A percentile compares a stretch with the other conserved stretches of the same genome.
phyloP scores from a whole-genome alignment of 2,113 vertebrate genomes.

The Isichthys henryi region DNA sequence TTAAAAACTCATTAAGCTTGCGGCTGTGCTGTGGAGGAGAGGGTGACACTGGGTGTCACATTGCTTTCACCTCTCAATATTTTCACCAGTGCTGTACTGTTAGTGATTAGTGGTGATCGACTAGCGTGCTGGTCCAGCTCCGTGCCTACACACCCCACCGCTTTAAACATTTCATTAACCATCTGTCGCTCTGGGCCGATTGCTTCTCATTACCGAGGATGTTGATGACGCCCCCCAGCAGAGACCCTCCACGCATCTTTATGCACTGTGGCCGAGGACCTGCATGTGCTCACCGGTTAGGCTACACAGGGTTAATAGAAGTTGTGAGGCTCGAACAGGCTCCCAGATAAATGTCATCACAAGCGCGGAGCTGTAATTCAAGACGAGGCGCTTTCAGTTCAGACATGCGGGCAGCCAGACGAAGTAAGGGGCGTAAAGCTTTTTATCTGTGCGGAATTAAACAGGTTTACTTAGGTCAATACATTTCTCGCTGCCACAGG shows the following conservation, averaged over 20 bases:
- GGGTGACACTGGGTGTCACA: neutral
- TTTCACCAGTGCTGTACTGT: neutral
- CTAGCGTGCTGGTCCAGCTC: neutral
- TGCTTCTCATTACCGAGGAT: neutral
- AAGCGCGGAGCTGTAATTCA: neutral
- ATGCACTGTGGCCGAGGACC: neutral
- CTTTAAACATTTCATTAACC: constrained; percentile 1
- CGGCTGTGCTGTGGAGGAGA: neutral
- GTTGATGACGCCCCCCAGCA: neutral
- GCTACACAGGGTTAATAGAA: neutral
- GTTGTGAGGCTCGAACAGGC: neutral
- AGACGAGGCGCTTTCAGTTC: neutral
- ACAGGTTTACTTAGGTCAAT: neutral
- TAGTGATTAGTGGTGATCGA: neutral
- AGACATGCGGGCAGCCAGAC: neutral
- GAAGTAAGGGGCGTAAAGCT: neutral
- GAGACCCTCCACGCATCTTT: neutral
- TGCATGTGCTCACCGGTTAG: neutral
- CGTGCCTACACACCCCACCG: neutral
- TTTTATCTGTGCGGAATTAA: constrained; percentile 1
- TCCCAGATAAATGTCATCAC: neutral
- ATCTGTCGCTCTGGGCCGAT: neutral
- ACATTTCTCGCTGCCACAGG: neutral
- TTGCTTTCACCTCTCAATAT: neutral
- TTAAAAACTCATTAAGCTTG: neutral